phyloP scores from a whole-genome alignment of 64 coral and sea anemone genomes.

The Porites lutea region DNA sequence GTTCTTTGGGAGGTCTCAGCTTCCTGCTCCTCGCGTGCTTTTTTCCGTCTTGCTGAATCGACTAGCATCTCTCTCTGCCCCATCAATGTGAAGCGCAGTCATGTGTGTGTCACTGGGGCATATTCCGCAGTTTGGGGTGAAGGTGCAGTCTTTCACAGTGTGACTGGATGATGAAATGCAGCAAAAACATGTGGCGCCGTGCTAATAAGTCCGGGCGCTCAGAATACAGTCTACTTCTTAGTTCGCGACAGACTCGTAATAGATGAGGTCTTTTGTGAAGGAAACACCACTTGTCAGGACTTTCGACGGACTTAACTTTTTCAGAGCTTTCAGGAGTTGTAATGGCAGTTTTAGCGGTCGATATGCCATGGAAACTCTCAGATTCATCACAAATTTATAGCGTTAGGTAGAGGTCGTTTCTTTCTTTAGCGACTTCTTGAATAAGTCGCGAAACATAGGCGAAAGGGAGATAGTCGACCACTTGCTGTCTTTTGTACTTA shows the following conservation, averaged over 20 bases:
- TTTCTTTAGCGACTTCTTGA: neutral
- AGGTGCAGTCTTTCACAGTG: conserved; percentile 4
- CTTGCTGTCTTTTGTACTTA: neutral
- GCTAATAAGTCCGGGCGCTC: neutral
- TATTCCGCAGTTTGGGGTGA: neutral
- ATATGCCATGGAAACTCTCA: too few species aligned
- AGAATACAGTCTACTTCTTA: conserved; percentile 10
- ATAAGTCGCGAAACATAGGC: neutral
- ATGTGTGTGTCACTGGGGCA: neutral
- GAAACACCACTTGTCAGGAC: neutral
- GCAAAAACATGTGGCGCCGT: conserved; percentile 25
- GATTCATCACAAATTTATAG: neutral
- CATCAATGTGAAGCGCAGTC: conserved; percentile 11
- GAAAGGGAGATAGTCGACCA: neutral
- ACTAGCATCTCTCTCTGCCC: neutral
- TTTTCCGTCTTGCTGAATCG: neutral
- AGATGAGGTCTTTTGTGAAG: neutral
- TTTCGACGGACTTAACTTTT: neutral
- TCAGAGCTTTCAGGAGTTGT: too few species aligned
- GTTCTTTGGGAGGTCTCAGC: too few species aligned
- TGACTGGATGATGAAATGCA: neutral
- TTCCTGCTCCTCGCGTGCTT: neutral
- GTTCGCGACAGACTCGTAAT: neutral
- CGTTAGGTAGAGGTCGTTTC: neutral
- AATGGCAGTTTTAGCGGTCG: too few species aligned